A percentile compares a stretch with the other conserved stretches of the same genome.
These are phyloP conservation scores for Hemicentrotus pulcherrimus DNA, from an alignment of 35 echinoderm and acorn worm genomes.

Conservation along the genomic window DNA sequence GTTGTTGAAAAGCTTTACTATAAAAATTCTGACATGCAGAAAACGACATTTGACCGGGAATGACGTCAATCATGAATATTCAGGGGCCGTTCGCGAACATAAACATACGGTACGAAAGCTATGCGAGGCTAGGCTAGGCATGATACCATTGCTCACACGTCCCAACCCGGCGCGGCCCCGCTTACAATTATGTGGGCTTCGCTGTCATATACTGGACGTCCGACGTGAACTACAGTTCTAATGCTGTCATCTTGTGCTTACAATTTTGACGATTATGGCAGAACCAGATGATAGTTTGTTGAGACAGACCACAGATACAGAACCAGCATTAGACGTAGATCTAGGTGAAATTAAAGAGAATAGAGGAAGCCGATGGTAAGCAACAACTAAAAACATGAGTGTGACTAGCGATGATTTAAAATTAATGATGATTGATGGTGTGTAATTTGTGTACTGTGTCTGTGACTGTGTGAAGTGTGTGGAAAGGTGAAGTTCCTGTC, in stretches of 20 bases:
- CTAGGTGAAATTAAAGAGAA: not conserved
- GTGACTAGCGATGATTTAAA: too few species aligned
- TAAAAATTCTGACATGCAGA: too few species aligned
- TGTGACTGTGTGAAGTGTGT: too few species aligned
- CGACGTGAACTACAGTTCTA: not conserved
- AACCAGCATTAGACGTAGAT: not conserved
- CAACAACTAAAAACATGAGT: not conserved
- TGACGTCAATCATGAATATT: constrained; percentile 12
- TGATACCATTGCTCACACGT: not conserved
- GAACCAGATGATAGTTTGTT: not conserved
- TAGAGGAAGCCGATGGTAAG: not conserved
- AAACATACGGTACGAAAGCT: not conserved
- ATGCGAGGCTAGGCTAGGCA: not conserved
- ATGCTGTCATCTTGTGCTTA: not conserved
- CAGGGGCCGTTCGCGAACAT: not conserved
- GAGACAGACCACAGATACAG: not conserved
- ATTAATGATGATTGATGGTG: too few species aligned
- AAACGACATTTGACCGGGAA: not conserved
- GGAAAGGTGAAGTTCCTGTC: too few species aligned
- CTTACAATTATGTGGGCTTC: not conserved
- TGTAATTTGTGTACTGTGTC: too few species aligned
- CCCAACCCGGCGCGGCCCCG: not conserved
- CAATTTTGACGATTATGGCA: not conserved
- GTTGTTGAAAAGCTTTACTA: too few species aligned
- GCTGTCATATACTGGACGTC: not conserved